Evolutionary conservation across 2,113 vertebrate genomes (phyloP), one percentile per base, ranked within the genome.

Genomic region (Sialia sialis): DNA sequence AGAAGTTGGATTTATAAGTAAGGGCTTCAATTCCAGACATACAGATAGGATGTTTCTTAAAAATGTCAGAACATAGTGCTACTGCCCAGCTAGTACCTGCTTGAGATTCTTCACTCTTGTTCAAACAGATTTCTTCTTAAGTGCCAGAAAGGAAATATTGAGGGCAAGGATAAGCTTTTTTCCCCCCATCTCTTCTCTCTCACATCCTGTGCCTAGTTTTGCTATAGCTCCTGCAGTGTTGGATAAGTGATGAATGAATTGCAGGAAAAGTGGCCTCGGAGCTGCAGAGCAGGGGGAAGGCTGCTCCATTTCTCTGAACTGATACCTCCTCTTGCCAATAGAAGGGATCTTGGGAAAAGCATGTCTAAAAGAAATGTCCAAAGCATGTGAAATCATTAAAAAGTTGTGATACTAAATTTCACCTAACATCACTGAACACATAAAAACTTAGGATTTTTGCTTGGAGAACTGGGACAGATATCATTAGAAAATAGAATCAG

Each of bases 301-400:
- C 44, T 88, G 25, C 44, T 90, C 4, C 75, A 32, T 78, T 77
- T 48, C 27, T 58, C 19, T 54, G 26, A 32, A 27, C 58, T 85
- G 30, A 0, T 72, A 21, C 7, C 17, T 82, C 27, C 34, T 70
- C 26, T 67, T 6, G 3, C 26, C 32, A 34, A 0, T 32, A 52
- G 54, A 73, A 76, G 44, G 39, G n/a, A 76, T 79, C 29, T 85
- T 80, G 19, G 39, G 60, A 56, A 92, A 83, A 56, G 48, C 14
- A 17, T 8, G 5, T 87, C 7, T n/a, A 36, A 84, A 89, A 66
- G 36, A 81, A 66, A 51, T 9, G 23, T 60, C 19, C 27, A 76
- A 34, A 80, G 30, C 29, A 16, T n/a, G 46, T 60, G 11, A 77
- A 80, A 68, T 60, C 17, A 14, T 64, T n/a, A 22, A 43, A 59